A percentile compares a stretch with the other conserved stretches of the same genome.
Evolutionary conservation across 2,797 vertebrate species (phyloP).

Genomic region (Petrocephalus schoutedeni): DNA sequence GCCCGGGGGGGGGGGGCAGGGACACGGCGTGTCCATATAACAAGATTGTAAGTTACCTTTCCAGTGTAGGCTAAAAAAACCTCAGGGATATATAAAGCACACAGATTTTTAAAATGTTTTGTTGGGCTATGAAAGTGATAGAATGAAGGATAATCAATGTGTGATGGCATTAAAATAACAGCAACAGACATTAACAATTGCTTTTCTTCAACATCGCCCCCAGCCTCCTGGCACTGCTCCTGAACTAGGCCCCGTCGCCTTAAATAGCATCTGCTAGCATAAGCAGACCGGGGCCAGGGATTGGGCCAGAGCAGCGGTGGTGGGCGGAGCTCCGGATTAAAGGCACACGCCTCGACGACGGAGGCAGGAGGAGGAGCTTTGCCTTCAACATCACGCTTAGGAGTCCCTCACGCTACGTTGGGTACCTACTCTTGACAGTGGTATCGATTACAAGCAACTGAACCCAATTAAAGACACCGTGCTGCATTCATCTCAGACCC

Average conservation of each 20-base stretch:
- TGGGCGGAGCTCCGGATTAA: background rate
- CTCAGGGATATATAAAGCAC: background rate
- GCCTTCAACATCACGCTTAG: background rate
- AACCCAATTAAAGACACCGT: background rate
- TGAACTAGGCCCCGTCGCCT: background rate
- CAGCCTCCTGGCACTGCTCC: background rate
- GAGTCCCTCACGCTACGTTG: background rate
- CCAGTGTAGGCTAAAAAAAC: background rate
- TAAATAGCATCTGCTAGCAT: background rate
- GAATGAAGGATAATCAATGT: background rate
- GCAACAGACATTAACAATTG: background rate
- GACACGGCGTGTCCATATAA: background rate
- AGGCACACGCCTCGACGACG: background rate
- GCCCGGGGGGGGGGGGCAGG: background rate
- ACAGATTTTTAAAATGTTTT: background rate
- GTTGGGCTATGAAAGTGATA: background rate
- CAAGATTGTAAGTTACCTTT: background rate
- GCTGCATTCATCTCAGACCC: background rate
- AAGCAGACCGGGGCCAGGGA: background rate
- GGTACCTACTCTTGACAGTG: constrained; percentile 2
- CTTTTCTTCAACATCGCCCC: background rate
- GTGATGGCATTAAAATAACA: background rate
- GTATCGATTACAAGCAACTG: constrained; percentile 19
- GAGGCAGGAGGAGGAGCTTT: background rate
- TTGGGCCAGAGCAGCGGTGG: too few species aligned